Base-by-base conservation (phyloP, 2,888 invertebrate species). In the Tetramorium bicarinatum region DNA sequence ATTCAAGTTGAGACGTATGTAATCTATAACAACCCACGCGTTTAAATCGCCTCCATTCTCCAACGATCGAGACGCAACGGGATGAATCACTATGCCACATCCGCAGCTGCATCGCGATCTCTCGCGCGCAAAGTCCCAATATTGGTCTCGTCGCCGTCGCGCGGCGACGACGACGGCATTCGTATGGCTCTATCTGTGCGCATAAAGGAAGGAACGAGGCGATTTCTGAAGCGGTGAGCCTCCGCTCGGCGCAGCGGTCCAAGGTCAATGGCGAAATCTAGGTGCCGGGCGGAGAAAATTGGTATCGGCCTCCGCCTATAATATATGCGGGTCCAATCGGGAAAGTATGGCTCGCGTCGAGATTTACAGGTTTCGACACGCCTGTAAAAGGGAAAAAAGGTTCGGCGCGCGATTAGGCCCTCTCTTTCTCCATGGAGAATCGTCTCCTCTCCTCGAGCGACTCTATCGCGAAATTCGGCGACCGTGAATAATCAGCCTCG, bases 201-300 rank as follows among this genome's bases (percentile, higher is more conserved):
- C 56, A 84, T 56, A 84, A 72, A 80, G 59, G 69, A 72, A 83
- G 29, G 49, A 83, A 72, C 66, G 72, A 76, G 56, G 75, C 79
- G 84, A 88, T 87, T 75, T 71, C 77, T 59, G 74, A 86, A 77
- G 87, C 82, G 41, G 76, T 81, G 72, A 88, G 81, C 62, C 80
- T 9, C 56, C 47, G 38, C 80, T 83, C 47, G 25, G 38, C 25
- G 38, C 80, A 83, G 81, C 80, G 85, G 81, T 83, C 13, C 84
- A 88, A 88, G 88, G 88, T 87, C 84, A 88, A 62, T 47, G 69
- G 77, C 56, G 75, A 83, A 34, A 84, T 88, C 88, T 88, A 47
- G 84, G 84, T 74, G 59, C 21, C 74, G 72, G 56, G 56, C 61
- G 47, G 52, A 80, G 71, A 72, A 72, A 41, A 59, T 25, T 64